Evolutionary conservation across 2,888 invertebrate genomes (phyloP).

Genomic region (Erannis defoliaria): DNA sequence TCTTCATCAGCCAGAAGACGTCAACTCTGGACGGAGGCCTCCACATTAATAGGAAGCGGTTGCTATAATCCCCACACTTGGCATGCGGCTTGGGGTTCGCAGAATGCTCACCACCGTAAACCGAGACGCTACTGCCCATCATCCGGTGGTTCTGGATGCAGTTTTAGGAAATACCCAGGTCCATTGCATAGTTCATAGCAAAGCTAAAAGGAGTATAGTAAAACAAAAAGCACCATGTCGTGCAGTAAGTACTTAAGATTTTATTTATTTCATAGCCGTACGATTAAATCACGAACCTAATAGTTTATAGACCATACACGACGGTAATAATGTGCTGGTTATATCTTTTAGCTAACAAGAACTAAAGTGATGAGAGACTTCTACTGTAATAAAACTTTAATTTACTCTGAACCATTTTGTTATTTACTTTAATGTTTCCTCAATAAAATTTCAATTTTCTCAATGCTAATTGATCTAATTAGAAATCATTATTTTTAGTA

Average conservation of each 20-base stretch:
- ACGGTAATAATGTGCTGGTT: constrained; percentile 22
- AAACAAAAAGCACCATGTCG: constrained; percentile 19
- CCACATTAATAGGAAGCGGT: too few species aligned
- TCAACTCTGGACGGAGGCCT: too few species aligned
- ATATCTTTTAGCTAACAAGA: constrained; percentile 29
- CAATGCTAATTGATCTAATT: constrained; percentile 31
- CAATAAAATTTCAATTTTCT: constrained; percentile 21
- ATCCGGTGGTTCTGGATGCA: too few species aligned
- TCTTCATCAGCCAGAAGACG: too few species aligned
- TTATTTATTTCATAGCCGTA: constrained; percentile 27
- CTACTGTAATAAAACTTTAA: constrained; percentile 18
- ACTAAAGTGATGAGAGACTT: constrained; percentile 21
- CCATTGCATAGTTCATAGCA: background rate
- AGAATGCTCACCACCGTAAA: too few species aligned
- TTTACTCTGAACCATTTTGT: constrained; percentile 17
- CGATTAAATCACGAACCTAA: constrained; percentile 30
- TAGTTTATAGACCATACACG: constrained; percentile 30
- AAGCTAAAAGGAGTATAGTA: constrained; percentile 5
- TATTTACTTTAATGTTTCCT: constrained; percentile 25
- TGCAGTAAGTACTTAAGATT: constrained; percentile 26
- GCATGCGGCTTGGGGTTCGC: too few species aligned
- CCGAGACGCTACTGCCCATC: too few species aligned
- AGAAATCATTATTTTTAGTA: constrained; percentile 20
- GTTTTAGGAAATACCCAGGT: too few species aligned
- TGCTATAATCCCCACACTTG: too few species aligned